A percentile compares a stretch with the other conserved stretches of the same genome.
phyloP scores from a whole-genome alignment of 2,113 vertebrate genomes.

The Charadrius vociferus region DNA sequence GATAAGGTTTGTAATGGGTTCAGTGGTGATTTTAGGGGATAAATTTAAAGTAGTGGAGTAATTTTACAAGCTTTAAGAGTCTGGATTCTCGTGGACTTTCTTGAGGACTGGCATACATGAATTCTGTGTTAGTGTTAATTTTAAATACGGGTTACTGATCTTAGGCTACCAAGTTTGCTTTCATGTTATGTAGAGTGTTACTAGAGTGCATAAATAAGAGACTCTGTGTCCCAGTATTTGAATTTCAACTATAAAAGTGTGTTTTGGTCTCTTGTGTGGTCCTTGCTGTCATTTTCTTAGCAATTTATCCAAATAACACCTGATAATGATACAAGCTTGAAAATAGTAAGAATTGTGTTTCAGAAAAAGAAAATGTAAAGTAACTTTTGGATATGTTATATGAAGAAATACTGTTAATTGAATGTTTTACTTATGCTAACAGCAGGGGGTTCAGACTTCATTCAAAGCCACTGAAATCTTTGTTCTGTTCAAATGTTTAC shows the following conservation, averaged over 20 bases:
- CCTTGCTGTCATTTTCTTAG: not conserved
- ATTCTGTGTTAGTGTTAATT: not conserved
- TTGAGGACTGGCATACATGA: not conserved
- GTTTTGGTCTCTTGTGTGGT: not conserved
- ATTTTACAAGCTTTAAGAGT: not conserved
- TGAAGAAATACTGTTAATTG: not conserved
- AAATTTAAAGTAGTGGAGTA: not conserved
- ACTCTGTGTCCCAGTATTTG: not conserved
- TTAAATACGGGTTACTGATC: not conserved
- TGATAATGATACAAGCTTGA: not conserved
- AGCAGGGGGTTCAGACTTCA: not conserved
- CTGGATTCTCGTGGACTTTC: not conserved
- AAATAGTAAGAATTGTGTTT: not conserved
- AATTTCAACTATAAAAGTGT: not conserved
- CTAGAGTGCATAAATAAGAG: not conserved
- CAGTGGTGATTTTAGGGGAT: not conserved
- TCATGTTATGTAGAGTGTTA: not conserved
- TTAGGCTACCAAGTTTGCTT: not conserved
- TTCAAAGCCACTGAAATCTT: not conserved
- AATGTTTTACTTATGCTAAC: not conserved
- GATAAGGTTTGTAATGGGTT: not conserved
- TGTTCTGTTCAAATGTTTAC: not conserved
- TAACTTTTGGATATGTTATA: not conserved
- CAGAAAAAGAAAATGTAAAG: not conserved
- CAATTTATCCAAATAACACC: not conserved